A percentile compares a stretch with the other conserved stretches of the same genome.
Conservation (phyloP, 2,113 vertebrate species). For the Ochotona curzoniae region DNA sequence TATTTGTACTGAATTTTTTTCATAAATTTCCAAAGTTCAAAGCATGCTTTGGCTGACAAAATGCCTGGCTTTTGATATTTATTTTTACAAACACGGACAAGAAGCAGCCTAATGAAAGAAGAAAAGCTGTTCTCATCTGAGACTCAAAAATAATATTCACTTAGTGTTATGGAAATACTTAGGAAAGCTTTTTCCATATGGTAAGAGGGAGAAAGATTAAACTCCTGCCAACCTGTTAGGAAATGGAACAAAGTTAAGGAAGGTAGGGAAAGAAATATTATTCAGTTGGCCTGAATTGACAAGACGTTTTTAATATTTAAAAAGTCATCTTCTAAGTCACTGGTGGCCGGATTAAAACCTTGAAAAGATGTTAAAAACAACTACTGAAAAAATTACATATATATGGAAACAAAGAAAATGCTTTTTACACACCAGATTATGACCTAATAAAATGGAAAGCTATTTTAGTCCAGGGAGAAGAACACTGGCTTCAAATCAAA, state of each 20-base stretch:
- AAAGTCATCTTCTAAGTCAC: not conserved
- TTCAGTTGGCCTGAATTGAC: not conserved
- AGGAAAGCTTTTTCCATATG: constrained; percentile 63
- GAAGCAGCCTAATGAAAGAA: constrained; percentile 46
- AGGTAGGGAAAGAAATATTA: not conserved
- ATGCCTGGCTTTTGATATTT: constrained; percentile 52
- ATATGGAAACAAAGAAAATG: constrained; percentile 36
- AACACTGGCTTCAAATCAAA: constrained; percentile 50
- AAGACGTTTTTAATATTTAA: constrained; percentile 22
- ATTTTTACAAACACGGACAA: constrained; percentile 66
- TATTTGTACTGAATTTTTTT: constrained; percentile 51
- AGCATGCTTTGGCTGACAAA: constrained; percentile 38
- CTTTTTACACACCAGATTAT: constrained; percentile 48
- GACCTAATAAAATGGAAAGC: constrained; percentile 57
- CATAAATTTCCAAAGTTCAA: constrained; percentile 55
- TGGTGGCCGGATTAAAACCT: constrained; percentile 30
- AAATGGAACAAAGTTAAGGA: constrained; percentile 37
- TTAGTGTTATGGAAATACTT: constrained; percentile 64
- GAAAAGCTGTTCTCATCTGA: constrained; percentile 68
- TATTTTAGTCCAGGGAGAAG: constrained; percentile 56
- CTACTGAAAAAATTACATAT: not conserved
- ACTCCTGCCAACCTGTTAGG: constrained; percentile 21
- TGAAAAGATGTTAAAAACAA: constrained; percentile 19
- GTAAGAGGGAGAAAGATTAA: constrained; percentile 29
- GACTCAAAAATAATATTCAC: constrained; percentile 68